Evolutionary conservation across 2,113 vertebrate species (phyloP), one percentile per base, ranked within the genome.

Genomic region (Cettia cetti): DNA sequence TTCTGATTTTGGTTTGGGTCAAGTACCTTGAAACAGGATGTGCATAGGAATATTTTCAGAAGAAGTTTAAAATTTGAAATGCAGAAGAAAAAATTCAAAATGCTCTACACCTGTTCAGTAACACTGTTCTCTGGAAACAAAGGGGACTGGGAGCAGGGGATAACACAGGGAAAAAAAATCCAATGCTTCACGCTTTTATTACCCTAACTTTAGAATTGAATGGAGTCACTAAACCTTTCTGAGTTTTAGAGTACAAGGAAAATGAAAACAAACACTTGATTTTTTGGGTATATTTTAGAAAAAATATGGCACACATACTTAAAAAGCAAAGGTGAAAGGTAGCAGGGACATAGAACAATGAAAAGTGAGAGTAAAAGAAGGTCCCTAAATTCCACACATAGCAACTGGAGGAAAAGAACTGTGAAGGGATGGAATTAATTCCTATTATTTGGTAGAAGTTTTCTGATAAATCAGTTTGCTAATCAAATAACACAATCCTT

Each of bases 131-230:
- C 57, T 60, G 50, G 84, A 96, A 70, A 87, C 78, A 88, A 85
- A 79, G 49, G 18, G 24, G 24, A 57, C 28, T 26, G 17, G 17
- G 59, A 90, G 40, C 24, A 92, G 6, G 11, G 53, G 31, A 72
- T 22, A 76, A 90, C 86, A 82, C 1, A 19, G 10, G 13, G 12
- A 24, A 0, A 0, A 0, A 0, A 75, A 90, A 49, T 13, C 10
- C 40, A 91, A 6, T n/a, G 45, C 37, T 87, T 90, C 42, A n/a
- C 85, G 57, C 23, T 80, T 79, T 53, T 72, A 74, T 87, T 64
- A 53, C 79, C 33, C 24, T 63, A 76, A 52, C 17, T 91, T 79
- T 40, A 85, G 13, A 76, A 68, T 1, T 85, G 15, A 40, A 68
- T 5, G 4, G 11, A 54, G 23, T 39, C 57, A 76, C 50, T 81